These are phyloP conservation scores for Sinonovacula constricta DNA, from an alignment of 1,140 invertebrate species.

Conservation along the genomic window DNA sequence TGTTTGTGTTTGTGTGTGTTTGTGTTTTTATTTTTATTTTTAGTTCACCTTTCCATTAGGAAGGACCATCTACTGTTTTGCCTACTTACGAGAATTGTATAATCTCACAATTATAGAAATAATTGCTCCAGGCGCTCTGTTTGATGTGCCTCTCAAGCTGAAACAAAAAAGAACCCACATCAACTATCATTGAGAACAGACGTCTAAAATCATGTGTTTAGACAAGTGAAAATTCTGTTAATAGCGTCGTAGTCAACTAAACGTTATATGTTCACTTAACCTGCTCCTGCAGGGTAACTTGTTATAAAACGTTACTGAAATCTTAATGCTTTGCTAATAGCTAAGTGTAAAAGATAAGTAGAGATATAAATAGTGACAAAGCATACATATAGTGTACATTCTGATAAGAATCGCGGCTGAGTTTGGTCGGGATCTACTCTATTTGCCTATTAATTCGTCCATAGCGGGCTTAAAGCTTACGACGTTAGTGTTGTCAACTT, in stretches of 20 bases:
- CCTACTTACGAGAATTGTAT: conserved; percentile 50
- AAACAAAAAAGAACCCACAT: background rate
- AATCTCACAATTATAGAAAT: conserved; percentile 38
- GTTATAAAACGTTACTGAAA: background rate
- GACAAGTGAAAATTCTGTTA: background rate
- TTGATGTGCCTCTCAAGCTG: conserved; percentile 37
- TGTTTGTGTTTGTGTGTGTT: no score
- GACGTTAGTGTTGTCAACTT: no score
- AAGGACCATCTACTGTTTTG: no score
- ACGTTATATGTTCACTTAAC: background rate
- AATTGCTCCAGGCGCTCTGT: conserved; percentile 32
- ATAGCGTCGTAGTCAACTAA: background rate
- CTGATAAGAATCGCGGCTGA: no score
- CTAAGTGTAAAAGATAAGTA: background rate
- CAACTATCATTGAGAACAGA: no score
- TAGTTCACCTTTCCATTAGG: no score
- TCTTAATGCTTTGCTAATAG: background rate
- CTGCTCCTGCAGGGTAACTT: background rate
- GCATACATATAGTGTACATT: no score
- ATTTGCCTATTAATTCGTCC: no score
- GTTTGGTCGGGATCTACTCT: no score
- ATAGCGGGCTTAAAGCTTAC: no score
- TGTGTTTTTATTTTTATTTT: no score
- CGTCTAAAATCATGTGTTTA: no score
- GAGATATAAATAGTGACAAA: background rate